Evolutionary conservation across 2,888 invertebrate genomes (phyloP).

Genomic region (Amblyjoppa fuscipennis): DNA sequence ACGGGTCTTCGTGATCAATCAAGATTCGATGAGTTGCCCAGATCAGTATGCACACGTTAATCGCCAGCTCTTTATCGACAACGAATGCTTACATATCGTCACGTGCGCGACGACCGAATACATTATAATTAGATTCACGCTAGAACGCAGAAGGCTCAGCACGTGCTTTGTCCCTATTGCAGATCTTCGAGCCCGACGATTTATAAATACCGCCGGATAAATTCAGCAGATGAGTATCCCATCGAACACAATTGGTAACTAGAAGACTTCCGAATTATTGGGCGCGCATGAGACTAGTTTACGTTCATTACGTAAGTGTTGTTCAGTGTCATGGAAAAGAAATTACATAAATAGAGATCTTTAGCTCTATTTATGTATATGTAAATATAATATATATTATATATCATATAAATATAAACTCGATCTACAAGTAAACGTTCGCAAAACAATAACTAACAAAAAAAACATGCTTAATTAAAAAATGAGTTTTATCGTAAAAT

Average conservation of each 20-base stretch:
- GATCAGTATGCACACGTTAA: constrained; percentile 38
- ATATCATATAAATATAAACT: no score
- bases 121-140: constrained; percentile 72
- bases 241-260: neutral
- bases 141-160: constrained; percentile 26
- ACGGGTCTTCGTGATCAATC: neutral
- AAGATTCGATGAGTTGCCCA: constrained; percentile 52
- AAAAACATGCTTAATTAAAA: no score
- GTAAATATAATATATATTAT: no score
- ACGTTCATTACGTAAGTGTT: neutral
- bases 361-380: no score
- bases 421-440: no score
- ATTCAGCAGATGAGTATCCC: neutral
- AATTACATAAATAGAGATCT: neutral
- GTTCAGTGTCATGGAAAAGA: neutral
- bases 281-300: neutral
- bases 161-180: constrained; percentile 17
- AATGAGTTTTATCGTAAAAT: no score
- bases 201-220: neutral
- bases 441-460: no score
- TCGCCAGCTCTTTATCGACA: neutral
- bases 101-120: constrained; percentile 58
- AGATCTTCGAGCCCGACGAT: neutral
- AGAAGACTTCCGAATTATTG: neutral
- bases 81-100: constrained; percentile 70